Conservation (phyloP, 2,888 invertebrate species). For the Chelonus formosanus region DNA sequence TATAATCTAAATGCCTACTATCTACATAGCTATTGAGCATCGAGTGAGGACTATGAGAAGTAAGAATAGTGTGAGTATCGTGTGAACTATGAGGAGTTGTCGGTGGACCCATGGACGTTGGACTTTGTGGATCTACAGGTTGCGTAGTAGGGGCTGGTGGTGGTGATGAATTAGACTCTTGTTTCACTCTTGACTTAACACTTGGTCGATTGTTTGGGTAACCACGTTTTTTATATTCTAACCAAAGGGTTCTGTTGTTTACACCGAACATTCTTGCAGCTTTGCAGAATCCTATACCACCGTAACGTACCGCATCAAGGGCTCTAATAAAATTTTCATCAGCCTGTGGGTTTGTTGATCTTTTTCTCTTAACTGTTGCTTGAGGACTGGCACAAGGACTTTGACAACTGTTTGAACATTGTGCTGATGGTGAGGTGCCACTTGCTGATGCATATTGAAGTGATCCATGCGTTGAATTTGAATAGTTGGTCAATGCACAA, state of each 20-base stretch:
- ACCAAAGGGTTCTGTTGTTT: constrained; percentile 85
- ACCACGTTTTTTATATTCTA: constrained; percentile 85
- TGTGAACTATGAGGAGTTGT: constrained; percentile 53
- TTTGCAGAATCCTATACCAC: constrained; percentile 86
- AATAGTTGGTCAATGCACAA: constrained; percentile 57
- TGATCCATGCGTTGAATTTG: constrained; percentile 58
- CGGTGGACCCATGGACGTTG: constrained; percentile 56
- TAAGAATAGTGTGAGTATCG: constrained; percentile 68
- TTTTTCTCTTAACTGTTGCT: constrained; percentile 70
- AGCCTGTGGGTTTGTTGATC: constrained; percentile 81
- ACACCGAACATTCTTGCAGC: constrained; percentile 86
- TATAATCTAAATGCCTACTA: constrained; percentile 75
- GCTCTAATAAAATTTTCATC: constrained; percentile 85
- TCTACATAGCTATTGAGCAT: constrained; percentile 75
- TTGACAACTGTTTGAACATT: constrained; percentile 61
- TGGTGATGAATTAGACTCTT: constrained; percentile 72
- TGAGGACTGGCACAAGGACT: constrained; percentile 65
- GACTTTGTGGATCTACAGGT: constrained; percentile 67
- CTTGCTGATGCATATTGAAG: constrained; percentile 61
- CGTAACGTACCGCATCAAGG: constrained; percentile 82
- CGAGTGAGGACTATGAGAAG: constrained; percentile 73
- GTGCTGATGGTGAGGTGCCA: constrained; percentile 55
- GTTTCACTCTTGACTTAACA: constrained; percentile 79
- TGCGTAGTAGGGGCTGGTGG: constrained; percentile 66
- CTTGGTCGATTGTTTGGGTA: constrained; percentile 83